Evolutionary conservation across 2,113 vertebrate species (phyloP), one percentile per base, ranked within the genome.

Genomic region (Ia io): DNA sequence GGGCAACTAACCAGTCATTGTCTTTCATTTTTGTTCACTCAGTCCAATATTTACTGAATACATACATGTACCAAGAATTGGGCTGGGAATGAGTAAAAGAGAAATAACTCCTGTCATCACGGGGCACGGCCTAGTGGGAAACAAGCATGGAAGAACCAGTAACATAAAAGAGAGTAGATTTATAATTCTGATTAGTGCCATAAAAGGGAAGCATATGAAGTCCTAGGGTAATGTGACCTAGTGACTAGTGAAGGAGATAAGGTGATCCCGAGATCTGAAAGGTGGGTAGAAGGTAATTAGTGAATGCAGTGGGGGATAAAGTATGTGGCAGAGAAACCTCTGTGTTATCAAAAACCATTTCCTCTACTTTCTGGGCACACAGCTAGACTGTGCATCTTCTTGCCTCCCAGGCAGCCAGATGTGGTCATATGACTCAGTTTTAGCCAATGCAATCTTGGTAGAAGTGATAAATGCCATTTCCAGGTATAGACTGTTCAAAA

Each of bases 21-120:
- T 44, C 61, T 71, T 67, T 88, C 93, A 85, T 59, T 74, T 73
- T 59, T 80, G 73, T 53, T 86, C 79, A 85, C 79, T 85, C 40
- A 20, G 3, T 49, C 47, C 90, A 32, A 51, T 37, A 91, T 44
- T 86, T 77, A 67, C 65, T 73, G 32, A 73, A 78, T 83, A 65
- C 61, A 51, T 82, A 63, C 37, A 13, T 10, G 23, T 28, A 30
- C 47, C 63, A 74, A 84, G 53, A 47, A 49, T 76, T 84, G 25
- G 47, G 40, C 16, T 92, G 80, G 53, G 30, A 80, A n/a, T 59
- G 35, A 90, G 71, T 25, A 61, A 56, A 37, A 86, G 49, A 37
- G 42, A 25, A 37, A 56, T 6, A 40, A 69, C 18, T 40, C 32
- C 40, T 77, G n/a, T 51, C 59, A 37, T 80, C 77, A 53, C 6